Conservation (phyloP, 2,888 invertebrate genomes). For the Amiota minor region DNA sequence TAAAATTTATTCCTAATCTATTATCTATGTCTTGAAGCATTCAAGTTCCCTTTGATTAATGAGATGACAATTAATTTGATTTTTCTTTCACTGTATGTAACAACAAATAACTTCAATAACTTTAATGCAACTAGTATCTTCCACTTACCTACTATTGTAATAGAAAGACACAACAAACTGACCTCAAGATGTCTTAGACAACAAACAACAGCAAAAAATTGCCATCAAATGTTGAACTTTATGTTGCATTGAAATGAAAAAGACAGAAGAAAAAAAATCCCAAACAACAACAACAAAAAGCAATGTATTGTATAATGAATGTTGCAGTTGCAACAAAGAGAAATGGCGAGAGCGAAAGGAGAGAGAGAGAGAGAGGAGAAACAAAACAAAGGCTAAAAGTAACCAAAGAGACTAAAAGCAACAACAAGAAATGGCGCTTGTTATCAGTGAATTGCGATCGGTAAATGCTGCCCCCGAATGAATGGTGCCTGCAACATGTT, state of each 20-base stretch:
- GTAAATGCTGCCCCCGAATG: not conserved
- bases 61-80: not conserved
- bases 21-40: too few relatives aligned
- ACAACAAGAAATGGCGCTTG: constrained; percentile 17
- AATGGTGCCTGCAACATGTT: constrained; percentile 39
- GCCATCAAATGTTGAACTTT: constrained; percentile 28
- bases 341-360: not conserved
- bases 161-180: not conserved
- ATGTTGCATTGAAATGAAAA: constrained; percentile 7
- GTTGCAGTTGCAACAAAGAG: not conserved
- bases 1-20: too few relatives aligned
- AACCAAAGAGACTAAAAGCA: not conserved
- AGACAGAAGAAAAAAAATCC: not conserved
- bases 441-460: constrained; percentile 25
- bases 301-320: not conserved
- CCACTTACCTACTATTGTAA: too few relatives aligned
- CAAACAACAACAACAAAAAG: not conserved
- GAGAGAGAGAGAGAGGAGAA: not conserved
- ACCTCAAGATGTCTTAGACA: not conserved
- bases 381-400: constrained; percentile 6
- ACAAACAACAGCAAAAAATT: constrained; percentile 14
- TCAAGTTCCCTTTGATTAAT: not conserved
- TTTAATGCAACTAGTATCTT: too few relatives aligned
- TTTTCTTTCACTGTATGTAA: not conserved
- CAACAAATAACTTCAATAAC: too few relatives aligned